Conservation (phyloP, 2,888 invertebrate genomes). For the Cephus nigrinus region DNA sequence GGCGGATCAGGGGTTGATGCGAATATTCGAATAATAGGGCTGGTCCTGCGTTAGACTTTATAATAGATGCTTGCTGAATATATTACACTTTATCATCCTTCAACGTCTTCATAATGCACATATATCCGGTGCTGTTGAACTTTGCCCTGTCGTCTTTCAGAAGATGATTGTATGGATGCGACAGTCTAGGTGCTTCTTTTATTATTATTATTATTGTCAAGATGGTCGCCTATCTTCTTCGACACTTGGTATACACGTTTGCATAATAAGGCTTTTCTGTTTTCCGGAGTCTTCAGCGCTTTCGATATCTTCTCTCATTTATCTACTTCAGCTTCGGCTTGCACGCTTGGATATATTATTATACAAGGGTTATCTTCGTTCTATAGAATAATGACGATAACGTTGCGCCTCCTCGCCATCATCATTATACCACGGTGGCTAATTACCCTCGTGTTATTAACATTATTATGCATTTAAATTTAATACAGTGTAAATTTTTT, state of each 20-base stretch:
- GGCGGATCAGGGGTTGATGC: not conserved
- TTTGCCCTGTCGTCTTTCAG: not conserved
- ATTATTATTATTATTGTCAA: not conserved
- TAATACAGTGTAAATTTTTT: not conserved
- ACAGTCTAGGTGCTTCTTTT: not conserved
- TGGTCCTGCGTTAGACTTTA: slow-evolving; percentile 10
- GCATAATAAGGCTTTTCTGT: not conserved
- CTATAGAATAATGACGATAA: slow-evolving; percentile 2
- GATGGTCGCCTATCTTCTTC: not conserved
- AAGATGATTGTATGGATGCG: not conserved
- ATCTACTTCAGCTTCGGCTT: not conserved
- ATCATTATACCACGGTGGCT: not conserved
- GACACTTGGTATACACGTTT: not conserved
- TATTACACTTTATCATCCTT: slow-evolving; percentile 1
- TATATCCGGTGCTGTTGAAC: slow-evolving; percentile 23
- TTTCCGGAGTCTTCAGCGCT: not conserved
- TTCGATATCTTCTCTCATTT: not conserved
- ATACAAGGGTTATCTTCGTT: not conserved
- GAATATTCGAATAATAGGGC: slow-evolving; percentile 19
- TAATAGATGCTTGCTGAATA: slow-evolving; percentile 9
- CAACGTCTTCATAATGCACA: slow-evolving; percentile 8
- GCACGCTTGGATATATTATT: not conserved
- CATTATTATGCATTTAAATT: not conserved
- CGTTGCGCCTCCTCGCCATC: not conserved
- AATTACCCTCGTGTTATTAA: not conserved